Evolutionary conservation across 2,797 vertebrate species (phyloP).

Genomic region (Ambastaia sidthimunki): DNA sequence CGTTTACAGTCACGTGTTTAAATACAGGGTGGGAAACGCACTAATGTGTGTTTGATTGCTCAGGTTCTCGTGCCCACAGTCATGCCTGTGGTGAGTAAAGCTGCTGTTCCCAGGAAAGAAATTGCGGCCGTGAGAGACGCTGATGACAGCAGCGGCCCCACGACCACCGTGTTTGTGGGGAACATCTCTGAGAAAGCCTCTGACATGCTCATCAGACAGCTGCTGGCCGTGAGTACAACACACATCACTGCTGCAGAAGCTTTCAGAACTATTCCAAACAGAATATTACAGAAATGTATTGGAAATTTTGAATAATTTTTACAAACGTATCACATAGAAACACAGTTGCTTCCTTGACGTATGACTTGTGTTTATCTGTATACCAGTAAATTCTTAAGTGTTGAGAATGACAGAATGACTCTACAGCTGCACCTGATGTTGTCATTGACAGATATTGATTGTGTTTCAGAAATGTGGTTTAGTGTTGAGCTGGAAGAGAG

Average conservation of each 20-base stretch:
- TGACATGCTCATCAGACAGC: constrained; percentile 97
- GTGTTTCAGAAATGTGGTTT: constrained; percentile 95
- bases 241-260: no score
- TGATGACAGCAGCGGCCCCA: constrained; percentile 92
- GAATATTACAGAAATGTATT: no score
- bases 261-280: no score
- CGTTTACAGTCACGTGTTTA: not conserved
- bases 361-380: no score
- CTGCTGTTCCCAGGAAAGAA: constrained; percentile 88
- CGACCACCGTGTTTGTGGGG: constrained; percentile 97
- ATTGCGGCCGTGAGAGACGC: constrained; percentile 81
- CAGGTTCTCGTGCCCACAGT: constrained; percentile 90
- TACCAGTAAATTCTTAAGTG: no score
- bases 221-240: constrained; percentile 88
- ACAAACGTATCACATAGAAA: no score
- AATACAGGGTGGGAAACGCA: not conserved
- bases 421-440: no score
- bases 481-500: constrained; percentile 98
- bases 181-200: constrained; percentile 99
- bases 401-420: no score
- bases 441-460: constrained; percentile 36
- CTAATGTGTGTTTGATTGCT: constrained; percentile 12
- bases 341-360: no score
- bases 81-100: constrained; percentile 92
- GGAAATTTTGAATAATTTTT: no score